Evolutionary conservation across 2,113 vertebrate genomes (phyloP).

Genomic region (Nyctibius bracteatus): DNA sequence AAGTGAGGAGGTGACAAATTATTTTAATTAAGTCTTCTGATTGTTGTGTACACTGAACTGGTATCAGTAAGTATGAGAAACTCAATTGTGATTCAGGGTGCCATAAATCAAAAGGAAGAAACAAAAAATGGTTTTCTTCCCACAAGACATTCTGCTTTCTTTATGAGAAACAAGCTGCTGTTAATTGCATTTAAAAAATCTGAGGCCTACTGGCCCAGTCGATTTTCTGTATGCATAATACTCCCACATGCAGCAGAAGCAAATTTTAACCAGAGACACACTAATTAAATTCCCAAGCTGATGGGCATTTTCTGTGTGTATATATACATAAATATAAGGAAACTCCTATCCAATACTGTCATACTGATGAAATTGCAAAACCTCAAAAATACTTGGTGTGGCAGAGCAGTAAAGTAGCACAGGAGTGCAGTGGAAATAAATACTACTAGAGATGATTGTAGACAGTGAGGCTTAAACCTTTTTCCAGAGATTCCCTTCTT

Average conservation of each 20-base stretch:
- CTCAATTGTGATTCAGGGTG: neutral
- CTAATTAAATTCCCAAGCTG: neutral
- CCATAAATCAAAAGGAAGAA: neutral
- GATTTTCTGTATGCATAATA: neutral
- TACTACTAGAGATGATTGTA: neutral
- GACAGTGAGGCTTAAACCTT: neutral
- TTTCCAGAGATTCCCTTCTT: neutral
- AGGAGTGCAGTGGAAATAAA: neutral
- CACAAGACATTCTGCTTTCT: neutral
- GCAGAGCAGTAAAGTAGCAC: neutral
- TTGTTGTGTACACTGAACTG: neutral
- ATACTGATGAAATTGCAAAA: neutral
- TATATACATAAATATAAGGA: neutral
- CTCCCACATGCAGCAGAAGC: neutral
- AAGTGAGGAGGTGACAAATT: neutral
- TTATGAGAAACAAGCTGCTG: neutral
- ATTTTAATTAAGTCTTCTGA: neutral
- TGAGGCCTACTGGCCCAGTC: neutral
- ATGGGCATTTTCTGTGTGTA: neutral
- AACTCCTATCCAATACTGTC: neutral
- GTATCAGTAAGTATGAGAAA: neutral
- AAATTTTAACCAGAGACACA: neutral
- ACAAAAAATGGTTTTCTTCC: neutral
- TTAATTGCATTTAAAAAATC: neutral
- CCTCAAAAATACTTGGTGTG: neutral